Percentiles rank a stretch among this genome's conserved stretches.
Conservation (phyloP, 2,113 vertebrate species). For the Salvelinus sp. region DNA sequence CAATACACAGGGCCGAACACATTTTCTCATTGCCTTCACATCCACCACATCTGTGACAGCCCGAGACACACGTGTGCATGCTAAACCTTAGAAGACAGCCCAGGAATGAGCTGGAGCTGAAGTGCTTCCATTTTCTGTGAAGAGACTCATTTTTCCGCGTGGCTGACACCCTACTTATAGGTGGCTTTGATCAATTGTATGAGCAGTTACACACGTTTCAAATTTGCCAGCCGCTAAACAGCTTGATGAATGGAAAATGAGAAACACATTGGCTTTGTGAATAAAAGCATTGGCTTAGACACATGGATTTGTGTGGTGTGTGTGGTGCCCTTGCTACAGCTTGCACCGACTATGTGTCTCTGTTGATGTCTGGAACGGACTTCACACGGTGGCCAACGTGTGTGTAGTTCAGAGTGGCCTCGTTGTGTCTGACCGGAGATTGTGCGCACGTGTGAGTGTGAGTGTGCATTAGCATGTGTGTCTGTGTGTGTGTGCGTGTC, state of each 20-base stretch:
- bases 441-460: background rate
- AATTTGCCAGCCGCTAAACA: slow-evolving; percentile 38
- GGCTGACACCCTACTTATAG: slow-evolving; percentile 17
- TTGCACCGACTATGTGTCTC: background rate
- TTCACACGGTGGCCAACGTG: background rate
- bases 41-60: background rate
- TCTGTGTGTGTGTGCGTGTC: background rate
- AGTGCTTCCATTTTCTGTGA: slow-evolving; percentile 18
- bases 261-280: background rate
- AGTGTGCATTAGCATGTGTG: background rate
- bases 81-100: background rate
- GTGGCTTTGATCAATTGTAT: slow-evolving; percentile 40
- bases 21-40: background rate
- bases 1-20: background rate
- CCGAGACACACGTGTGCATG: background rate
- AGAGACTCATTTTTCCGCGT: background rate
- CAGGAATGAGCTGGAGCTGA: background rate
- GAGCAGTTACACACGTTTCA: slow-evolving; percentile 38
- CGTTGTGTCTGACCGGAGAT: background rate
- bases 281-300: background rate
- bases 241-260: slow-evolving; percentile 25
- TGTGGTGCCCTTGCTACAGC: background rate
- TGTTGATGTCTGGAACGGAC: background rate
- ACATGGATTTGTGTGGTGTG: background rate
- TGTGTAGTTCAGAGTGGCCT: background rate